Percentiles rank a stretch among this genome's conserved stretches.
phyloP scores from a whole-genome alignment of 2,797 vertebrate species.

The Cossypha dichroa region DNA sequence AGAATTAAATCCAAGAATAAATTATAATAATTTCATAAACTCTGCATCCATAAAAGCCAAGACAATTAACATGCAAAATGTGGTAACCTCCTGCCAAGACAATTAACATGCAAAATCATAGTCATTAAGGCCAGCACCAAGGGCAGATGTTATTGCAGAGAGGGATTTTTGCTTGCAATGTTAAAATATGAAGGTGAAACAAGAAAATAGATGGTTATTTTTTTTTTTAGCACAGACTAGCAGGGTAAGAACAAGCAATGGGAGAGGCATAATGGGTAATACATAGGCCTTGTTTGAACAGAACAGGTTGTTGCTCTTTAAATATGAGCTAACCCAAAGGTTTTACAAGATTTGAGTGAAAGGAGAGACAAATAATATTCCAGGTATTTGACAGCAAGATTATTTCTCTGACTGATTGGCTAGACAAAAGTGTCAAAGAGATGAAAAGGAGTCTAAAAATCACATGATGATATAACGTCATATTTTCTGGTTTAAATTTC shows the following conservation, averaged over 20 bases:
- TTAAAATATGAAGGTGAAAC: background rate
- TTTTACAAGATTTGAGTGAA: background rate
- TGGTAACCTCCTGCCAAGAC: slow-evolving; percentile 6
- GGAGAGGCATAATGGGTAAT: background rate
- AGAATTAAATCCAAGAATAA: slow-evolving; percentile 48
- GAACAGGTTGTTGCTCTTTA: background rate
- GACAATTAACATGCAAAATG: slow-evolving; percentile 24
- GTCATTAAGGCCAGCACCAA: background rate
- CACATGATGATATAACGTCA: background rate
- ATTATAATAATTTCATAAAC: slow-evolving; percentile 58
- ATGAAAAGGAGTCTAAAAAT: background rate
- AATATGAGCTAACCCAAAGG: background rate
- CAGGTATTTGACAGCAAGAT: background rate
- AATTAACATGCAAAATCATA: slow-evolving; percentile 45
- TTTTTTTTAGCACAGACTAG: background rate
- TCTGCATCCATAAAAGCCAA: slow-evolving; percentile 9
- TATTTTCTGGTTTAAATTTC: background rate
- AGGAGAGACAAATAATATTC: background rate
- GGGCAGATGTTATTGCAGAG: background rate
- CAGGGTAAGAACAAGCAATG: background rate
- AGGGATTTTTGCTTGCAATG: background rate
- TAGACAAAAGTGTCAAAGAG: background rate
- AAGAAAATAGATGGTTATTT: background rate
- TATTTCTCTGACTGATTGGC: background rate
- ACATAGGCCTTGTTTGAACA: background rate